Evolutionary conservation across 2,113 vertebrate species (phyloP).

Genomic region (Tiliqua scincoides): DNA sequence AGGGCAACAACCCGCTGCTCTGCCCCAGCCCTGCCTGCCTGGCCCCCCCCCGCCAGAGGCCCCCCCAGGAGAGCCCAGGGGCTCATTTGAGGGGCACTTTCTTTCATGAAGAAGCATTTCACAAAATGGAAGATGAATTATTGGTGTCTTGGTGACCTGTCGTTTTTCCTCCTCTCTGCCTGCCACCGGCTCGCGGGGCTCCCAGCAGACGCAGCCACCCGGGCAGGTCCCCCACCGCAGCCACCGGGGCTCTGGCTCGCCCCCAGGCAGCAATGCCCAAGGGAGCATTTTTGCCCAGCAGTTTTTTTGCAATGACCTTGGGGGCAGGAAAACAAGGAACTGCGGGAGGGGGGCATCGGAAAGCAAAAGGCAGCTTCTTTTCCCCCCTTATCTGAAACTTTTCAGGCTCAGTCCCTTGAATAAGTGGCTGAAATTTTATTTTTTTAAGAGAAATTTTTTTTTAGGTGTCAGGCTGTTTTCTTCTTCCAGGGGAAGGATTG

Average conservation of each 20-base stretch:
- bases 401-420: conserved; percentile 11
- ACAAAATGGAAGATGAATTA: conserved; percentile 87
- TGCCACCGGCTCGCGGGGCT: not conserved
- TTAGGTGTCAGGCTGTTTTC: fast-evolving
- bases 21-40: not conserved
- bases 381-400: conserved; percentile 63
- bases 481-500: not conserved
- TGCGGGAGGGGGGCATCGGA: conserved; percentile 41
- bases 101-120: conserved; percentile 81
- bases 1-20: not conserved
- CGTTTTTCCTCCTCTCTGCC: conserved; percentile 10
- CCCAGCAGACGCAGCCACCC: not conserved
- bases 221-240: not conserved
- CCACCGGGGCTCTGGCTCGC: not conserved
- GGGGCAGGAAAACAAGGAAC: conserved; percentile 60
- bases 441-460: not conserved
- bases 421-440: not conserved
- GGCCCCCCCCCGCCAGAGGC: not conserved
- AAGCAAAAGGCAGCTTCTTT: not conserved
- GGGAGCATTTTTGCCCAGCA: not conserved
- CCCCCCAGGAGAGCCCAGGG: conserved; percentile 22
- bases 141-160: conserved; percentile 67
- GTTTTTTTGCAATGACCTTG: conserved; percentile 68
- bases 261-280: conserved; percentile 2
- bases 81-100: conserved; percentile 80